Base-by-base conservation (phyloP, 2,888 invertebrate genomes). In the Cerceris rybyensis region DNA sequence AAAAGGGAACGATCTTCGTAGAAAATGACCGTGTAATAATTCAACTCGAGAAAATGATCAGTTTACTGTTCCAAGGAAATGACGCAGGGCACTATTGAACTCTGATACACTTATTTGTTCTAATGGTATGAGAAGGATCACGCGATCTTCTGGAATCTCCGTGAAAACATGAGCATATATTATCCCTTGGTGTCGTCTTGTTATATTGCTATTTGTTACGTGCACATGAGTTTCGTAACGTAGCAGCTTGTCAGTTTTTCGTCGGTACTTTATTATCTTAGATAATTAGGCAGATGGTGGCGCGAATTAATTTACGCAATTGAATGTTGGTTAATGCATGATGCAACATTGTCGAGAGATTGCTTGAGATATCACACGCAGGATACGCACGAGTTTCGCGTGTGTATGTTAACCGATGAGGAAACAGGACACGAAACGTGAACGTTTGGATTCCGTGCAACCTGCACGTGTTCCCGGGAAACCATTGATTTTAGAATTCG, bases 341-440 rank as follows among this genome's bases (percentile, higher is more conserved):
- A 81, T 46, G 82, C 70, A 84, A 81, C 78, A 75, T 73, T 61
- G 61, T 67, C 61, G 73, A 52, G 66, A 57, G 61, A 75, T 80
- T 75, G 80, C 80, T 60, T 46, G 83, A 75, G 69, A 75, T 70
- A 72, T 79, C 63, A 66, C 63, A 63, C 16, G n/a, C 16, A 28
- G 58, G 8, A 13, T 42, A 11, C 28, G 42, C 59, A 14, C 13
- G 59, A 43, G 67, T 46, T 49, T 39, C 8, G 16, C 60, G n/a
- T 7, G 69, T 55, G 66, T 64, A 52, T 5, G 69, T 41, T 63
- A 52, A 50, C 16, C 16, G 11, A 0, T 9, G 61, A 60, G 46
- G 58, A 59, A 75, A 75, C 73, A 73, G 54, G 59, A 73, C 50
- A 66, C 54, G 59, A 17, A 28, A 16, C 59, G 52, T 54, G 70